A percentile compares a stretch with the other conserved stretches of the same genome.
Conservation (phyloP, 1,140 invertebrate genomes). For the Zelostemma sp. region DNA sequence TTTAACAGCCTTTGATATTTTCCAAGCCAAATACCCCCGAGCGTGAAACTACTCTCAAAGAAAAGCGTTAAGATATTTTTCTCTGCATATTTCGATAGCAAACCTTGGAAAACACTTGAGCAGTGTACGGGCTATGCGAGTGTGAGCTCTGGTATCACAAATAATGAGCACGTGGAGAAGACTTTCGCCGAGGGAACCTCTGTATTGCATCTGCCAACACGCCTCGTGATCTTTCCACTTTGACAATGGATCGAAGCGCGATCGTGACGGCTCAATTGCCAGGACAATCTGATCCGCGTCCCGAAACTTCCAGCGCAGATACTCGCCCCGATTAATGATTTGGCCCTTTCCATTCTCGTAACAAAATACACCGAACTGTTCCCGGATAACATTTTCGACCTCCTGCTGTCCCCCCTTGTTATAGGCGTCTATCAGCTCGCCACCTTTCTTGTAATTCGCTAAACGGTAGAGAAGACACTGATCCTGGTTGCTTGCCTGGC, state of each 20-base stretch:
- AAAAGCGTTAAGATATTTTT: not conserved
- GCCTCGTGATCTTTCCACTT: constrained; percentile 92
- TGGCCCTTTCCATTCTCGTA: constrained; percentile 91
- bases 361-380: constrained; percentile 90
- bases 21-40: not conserved
- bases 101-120: constrained; percentile 93
- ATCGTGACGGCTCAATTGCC: constrained; percentile 85
- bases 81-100: constrained; percentile 62
- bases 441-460: constrained; percentile 92
- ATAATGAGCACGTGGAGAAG: constrained; percentile 95
- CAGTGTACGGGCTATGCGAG: constrained; percentile 87
- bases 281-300: constrained; percentile 84
- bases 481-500: constrained; percentile 85
- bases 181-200: constrained; percentile 94
- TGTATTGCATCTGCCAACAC: constrained; percentile 97
- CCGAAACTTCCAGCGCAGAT: constrained; percentile 93
- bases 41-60: not conserved
- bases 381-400: constrained; percentile 88
- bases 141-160: constrained; percentile 90
- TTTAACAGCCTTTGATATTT: not conserved
- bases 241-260: constrained; percentile 84
- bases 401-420: constrained; percentile 82
- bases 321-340: constrained; percentile 90
- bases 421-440: constrained; percentile 88
- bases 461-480: constrained; percentile 88